Percentiles rank a stretch among this genome's conserved stretches.
phyloP scores from a whole-genome alignment of 2,797 vertebrate species.

The Apogon hyalosoma region DNA sequence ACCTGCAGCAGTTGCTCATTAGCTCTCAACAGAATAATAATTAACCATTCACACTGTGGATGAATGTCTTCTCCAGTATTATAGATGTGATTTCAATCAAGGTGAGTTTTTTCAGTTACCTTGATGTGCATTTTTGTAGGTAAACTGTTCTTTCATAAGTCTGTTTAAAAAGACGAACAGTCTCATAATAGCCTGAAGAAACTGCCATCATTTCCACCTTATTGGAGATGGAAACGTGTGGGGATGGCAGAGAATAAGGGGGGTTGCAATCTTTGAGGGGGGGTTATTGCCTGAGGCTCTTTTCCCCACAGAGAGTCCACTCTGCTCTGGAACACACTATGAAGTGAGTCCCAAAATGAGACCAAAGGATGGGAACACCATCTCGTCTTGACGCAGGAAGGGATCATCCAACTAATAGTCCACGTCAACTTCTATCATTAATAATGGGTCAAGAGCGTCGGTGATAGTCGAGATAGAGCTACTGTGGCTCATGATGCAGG shows the following conservation, averaged over 20 bases:
- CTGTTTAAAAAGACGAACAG: slow-evolving; percentile 42
- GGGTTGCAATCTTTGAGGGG: slow-evolving; percentile 33
- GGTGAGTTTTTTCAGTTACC: slow-evolving; percentile 3
- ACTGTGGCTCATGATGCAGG: slow-evolving; percentile 52
- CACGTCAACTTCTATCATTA: slow-evolving; percentile 68
- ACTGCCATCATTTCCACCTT: slow-evolving; percentile 72
- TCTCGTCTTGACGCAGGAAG: slow-evolving; percentile 61
- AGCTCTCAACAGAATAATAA: slow-evolving; percentile 36
- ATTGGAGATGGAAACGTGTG: slow-evolving; percentile 66
- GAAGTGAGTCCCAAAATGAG: slow-evolving; percentile 68
- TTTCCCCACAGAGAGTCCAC: slow-evolving; percentile 67
- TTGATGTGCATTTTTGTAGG: slow-evolving; percentile 42
- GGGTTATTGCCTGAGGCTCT: slow-evolving; percentile 71
- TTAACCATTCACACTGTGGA: slow-evolving; percentile 23
- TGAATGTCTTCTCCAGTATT: slow-evolving; percentile 7
- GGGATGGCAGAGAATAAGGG: slow-evolving; percentile 59
- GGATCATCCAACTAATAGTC: slow-evolving; percentile 71
- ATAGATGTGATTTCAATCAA: neutral
- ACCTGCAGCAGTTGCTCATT: slow-evolving; percentile 47
- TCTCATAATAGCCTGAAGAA: slow-evolving; percentile 61
- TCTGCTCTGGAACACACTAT: slow-evolving; percentile 62
- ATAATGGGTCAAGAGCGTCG: slow-evolving; percentile 48
- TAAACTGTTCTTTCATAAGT: slow-evolving; percentile 34
- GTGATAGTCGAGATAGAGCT: slow-evolving; percentile 46
- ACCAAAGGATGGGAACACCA: slow-evolving; percentile 69